Base-by-base conservation (phyloP, 2,797 vertebrate genomes). In the Tachyglossus aculeatus region DNA sequence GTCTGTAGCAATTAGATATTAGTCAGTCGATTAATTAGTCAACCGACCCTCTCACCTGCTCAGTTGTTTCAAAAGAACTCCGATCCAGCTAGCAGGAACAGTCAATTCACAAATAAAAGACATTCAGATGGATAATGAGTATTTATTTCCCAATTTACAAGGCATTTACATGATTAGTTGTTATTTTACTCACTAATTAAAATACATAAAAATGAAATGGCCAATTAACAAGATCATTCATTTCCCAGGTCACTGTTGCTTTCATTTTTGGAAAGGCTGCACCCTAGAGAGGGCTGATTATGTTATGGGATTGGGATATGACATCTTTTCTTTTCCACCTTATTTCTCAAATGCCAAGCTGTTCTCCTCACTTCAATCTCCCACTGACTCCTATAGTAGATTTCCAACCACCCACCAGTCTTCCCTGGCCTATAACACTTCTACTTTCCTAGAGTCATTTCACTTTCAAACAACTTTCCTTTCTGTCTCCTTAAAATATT, bases 101-200 rank as follows among this genome's bases (percentile, higher is more conserved):
- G 19, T 24, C 54, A 33, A 1, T 5, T 37, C 27, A 16, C 36
- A 14, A 40, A 34, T 14, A 1, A 1, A 47, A 41, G 51, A 75
- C 39, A n/a, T 41, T 60, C 61, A 57, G 73, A 55, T 72, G 59
- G 54, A 58, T 60, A 65, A 65, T 0, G 5, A 54, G 65, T 31
- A 21, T 75, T 55, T 66, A 50, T 72, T 77, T 79, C 60, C 40
- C 48, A 41, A 61, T 22, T 0, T 1, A 53, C 45, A 64, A 79
- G 78, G 73, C 80, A 77, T 51, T 59, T 67, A 36, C 43, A 40
- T 75, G 80, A 83, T 68, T 62, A 79, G 78, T 52, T 79, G 71
- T 77, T 83, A 60, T 77, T 83, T 77, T 73, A 83, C 85, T 73
- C 3, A 33, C 78, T 83, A 85, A 81, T 79, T 73, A 83, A 75